phyloP scores from a whole-genome alignment of 2,888 invertebrate genomes.

The Scaptomyza reducta region DNA sequence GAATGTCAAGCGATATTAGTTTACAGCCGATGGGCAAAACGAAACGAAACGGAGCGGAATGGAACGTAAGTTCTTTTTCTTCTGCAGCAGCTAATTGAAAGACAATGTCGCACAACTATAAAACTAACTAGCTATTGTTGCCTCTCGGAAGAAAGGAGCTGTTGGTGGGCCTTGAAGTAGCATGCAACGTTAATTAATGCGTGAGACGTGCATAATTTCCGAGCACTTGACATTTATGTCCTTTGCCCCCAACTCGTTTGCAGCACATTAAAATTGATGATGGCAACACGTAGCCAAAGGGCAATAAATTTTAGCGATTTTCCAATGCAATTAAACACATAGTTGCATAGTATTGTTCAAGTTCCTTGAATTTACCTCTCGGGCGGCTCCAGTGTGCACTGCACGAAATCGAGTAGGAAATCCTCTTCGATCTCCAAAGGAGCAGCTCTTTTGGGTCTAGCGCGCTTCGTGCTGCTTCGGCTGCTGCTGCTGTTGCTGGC shows the following conservation, averaged over 20 bases:
- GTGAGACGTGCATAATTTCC: slow-evolving; percentile 72
- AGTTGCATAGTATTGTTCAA: background rate
- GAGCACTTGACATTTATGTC: slow-evolving; percentile 70
- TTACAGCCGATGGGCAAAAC: slow-evolving; percentile 42
- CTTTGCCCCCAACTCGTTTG: slow-evolving; percentile 32
- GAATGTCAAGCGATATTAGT: slow-evolving; percentile 53
- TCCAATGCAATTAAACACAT: slow-evolving; percentile 9
- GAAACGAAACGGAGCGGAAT: background rate
- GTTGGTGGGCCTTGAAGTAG: slow-evolving; percentile 31
- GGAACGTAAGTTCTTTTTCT: slow-evolving; percentile 8
- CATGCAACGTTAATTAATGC: slow-evolving; percentile 76
- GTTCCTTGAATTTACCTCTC: slow-evolving; percentile 60
- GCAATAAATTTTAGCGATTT: slow-evolving; percentile 45
- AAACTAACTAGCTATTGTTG: slow-evolving; percentile 12
- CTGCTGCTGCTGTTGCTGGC: slow-evolving; percentile 23
- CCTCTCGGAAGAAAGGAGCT: background rate
- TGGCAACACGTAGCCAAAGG: slow-evolving; percentile 65
- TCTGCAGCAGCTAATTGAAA: slow-evolving; percentile 55
- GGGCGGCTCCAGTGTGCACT: slow-evolving; percentile 74
- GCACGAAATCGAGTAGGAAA: slow-evolving; percentile 78
- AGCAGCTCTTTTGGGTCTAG: slow-evolving; percentile 30
- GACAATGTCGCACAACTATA: slow-evolving; percentile 47
- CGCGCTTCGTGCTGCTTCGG: slow-evolving; percentile 22
- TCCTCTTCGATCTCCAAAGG: slow-evolving; percentile 54
- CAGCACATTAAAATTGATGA: slow-evolving; percentile 67